These are phyloP conservation scores for Aquatica leii DNA, from an alignment of 2,888 invertebrate genomes.

Conservation along the genomic window DNA sequence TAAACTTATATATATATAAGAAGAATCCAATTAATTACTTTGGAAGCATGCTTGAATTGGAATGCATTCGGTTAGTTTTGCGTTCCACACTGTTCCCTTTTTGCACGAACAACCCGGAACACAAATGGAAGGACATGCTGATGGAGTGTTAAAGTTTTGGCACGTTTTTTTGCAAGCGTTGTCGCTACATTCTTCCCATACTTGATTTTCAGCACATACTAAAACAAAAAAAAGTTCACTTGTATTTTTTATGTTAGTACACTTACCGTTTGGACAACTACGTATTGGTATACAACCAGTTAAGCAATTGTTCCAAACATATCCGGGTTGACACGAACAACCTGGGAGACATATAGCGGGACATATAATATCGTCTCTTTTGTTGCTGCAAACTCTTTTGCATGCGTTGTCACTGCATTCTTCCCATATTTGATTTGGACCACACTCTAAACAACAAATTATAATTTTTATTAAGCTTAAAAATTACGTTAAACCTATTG, in stretches of 20 bases:
- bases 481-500: conserved; percentile 4
- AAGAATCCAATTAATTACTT: too few relatives aligned
- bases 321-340: neutral
- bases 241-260: neutral
- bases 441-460: too few relatives aligned
- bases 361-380: neutral
- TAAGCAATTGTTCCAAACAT: neutral
- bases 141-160: neutral
- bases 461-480: too few relatives aligned
- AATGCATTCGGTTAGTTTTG: neutral
- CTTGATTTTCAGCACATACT: neutral
- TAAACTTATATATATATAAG: too few relatives aligned
- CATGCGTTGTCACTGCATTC: conserved; percentile 1
- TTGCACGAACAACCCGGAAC: neutral
- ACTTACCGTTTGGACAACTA: neutral
- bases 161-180: neutral
- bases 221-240: neutral
- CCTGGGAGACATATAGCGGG: neutral
- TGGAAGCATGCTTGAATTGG: neutral
- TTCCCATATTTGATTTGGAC: conserved; percentile 3
- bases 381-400: neutral
- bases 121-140: neutral
- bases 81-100: neutral
- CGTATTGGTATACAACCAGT: neutral
- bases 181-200: neutral